Conservation (phyloP, 2,888 invertebrate species). For the Campoletis raptor region DNA sequence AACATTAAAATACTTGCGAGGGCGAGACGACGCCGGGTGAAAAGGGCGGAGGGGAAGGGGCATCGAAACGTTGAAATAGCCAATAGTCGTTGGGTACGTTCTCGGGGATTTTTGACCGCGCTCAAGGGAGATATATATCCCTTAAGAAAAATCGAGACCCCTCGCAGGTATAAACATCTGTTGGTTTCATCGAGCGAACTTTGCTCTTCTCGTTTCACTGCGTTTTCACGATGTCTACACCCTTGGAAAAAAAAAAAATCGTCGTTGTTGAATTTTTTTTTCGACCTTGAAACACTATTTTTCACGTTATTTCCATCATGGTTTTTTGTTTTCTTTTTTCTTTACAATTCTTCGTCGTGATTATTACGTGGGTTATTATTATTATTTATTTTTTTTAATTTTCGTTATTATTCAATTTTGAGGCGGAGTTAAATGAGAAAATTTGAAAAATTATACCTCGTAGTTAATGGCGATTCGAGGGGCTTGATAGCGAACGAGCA, state of each 20-base stretch:
- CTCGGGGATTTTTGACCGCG: conserved; percentile 50
- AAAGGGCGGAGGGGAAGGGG: conserved; percentile 3
- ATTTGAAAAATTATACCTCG: conserved; percentile 27
- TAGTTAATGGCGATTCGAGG: conserved; percentile 27
- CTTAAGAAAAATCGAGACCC: conserved; percentile 54
- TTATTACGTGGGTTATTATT: neutral
- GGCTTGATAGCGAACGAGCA: conserved; percentile 38
- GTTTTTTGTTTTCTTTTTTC: neutral
- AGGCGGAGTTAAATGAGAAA: conserved; percentile 10
- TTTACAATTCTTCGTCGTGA: neutral
- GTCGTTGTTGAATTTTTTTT: neutral
- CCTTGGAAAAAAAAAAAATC: conserved; percentile 5
- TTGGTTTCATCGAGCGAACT: conserved; percentile 28
- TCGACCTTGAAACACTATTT: neutral
- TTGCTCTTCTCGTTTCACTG: neutral
- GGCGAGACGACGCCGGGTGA: conserved; percentile 16
- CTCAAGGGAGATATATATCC: conserved; percentile 23
- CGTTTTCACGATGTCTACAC: conserved; percentile 24
- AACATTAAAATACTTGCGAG: conserved; percentile 39
- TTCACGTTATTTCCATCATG: neutral
- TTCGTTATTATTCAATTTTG: conserved; percentile 12
- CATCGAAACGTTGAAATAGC: conserved; percentile 27
- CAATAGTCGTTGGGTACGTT: conserved; percentile 52
- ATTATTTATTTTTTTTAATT: neutral
- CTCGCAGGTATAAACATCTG: conserved; percentile 68